Evolutionary conservation across 2,113 vertebrate species (phyloP), one percentile per base, ranked within the genome.

Genomic region (Lampris incognitus): DNA sequence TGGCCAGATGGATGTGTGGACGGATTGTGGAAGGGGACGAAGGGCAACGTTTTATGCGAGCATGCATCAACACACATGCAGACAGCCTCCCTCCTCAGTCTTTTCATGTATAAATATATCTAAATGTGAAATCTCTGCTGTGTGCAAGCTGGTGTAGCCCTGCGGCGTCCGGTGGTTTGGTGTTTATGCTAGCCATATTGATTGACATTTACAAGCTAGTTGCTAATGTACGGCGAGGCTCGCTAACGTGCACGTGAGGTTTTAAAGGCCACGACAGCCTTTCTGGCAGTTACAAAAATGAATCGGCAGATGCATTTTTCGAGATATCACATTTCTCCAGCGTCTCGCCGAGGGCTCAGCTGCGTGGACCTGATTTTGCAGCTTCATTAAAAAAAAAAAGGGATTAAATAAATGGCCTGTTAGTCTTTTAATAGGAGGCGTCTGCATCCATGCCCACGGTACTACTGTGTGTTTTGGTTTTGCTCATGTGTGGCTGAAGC

Each of bases 1-100:
- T 46, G 41, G 54, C 66, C 66, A 69, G 41, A 69, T 56, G 41
- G 52, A 68, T 68, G 36, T 36, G 9, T 24, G 68, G 36, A 40
- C 58, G 13, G 42, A 57, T 57, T 57, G 54, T 11, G 5, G 56
- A 46, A 46, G 64, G 36, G 44, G 52, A 42, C 2, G 50, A 62
- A 9, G 41, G 61, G 39, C 36, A 40, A 61, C 36, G 60, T 6
- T 55, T 24, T 24, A 24, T 24, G 24, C 24, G 24, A 24, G 24
- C 24, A 24, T 24, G 24, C 24, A 24, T 24, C 24, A 24, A 24
- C 24, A 24, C 24, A 24, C 24, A 24, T 24, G 24, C 24, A 24
- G 24, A 0, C 24, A 24, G 24, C 24, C 24, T 24, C 24, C 24
- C 24, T 24, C 24, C 24, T 24, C 24, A 24, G 24, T 24, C 24